Percentiles rank a stretch among this genome's conserved stretches.
Evolutionary conservation across 2,797 vertebrate species (phyloP).

Genomic region (Nyctibius grandis): DNA sequence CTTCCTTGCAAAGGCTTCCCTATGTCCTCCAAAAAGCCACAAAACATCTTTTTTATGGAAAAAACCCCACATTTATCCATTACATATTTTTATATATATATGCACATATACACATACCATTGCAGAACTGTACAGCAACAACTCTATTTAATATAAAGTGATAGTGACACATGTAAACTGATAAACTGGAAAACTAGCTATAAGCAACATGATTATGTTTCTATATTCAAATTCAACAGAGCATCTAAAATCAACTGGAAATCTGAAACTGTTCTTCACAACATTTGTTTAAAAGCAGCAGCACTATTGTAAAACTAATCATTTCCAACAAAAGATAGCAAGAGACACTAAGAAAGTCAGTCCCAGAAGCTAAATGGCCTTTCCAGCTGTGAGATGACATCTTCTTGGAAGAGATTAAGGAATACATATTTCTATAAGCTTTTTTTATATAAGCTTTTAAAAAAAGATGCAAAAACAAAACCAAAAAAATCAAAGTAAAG

Average conservation of each 20-base stretch:
- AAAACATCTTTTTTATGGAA: background rate
- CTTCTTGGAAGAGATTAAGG: background rate
- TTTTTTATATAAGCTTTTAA: background rate
- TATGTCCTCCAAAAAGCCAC: background rate
- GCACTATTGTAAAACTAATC: background rate
- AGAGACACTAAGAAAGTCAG: background rate
- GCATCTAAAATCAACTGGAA: background rate
- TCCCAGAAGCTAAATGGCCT: background rate
- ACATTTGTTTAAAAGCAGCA: background rate
- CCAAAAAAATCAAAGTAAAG: background rate
- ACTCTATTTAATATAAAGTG: background rate
- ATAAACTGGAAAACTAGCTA: background rate
- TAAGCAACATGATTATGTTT: background rate
- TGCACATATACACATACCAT: too few species aligned
- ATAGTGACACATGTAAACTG: background rate
- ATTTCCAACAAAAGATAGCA: background rate
- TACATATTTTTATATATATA: background rate
- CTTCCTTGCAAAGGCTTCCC: background rate
- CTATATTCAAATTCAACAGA: background rate
- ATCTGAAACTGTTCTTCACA: background rate
- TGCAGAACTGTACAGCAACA: background rate
- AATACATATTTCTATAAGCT: background rate
- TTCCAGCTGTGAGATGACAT: background rate
- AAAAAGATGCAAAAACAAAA: background rate
- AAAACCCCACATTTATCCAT: background rate